Conservation (phyloP, 2,113 vertebrate genomes). For the Colinus virginianus region DNA sequence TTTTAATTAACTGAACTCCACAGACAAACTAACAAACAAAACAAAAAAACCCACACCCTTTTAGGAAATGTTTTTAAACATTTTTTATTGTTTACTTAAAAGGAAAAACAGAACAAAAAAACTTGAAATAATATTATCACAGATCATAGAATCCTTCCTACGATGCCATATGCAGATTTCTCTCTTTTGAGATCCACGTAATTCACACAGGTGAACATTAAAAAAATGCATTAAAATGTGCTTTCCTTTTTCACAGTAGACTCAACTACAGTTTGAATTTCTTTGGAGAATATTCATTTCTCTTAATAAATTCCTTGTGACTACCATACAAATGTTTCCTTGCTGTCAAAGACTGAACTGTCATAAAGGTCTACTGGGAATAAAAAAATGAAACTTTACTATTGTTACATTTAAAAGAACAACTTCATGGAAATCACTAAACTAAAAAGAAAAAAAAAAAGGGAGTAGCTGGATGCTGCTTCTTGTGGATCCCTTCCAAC, state of each 20-base stretch:
- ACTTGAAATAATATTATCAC: not conserved
- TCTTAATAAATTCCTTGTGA: not conserved
- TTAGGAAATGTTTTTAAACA: not conserved
- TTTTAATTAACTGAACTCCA: not conserved
- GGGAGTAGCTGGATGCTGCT: not conserved
- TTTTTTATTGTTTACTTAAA: not conserved
- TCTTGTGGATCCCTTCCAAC: not conserved
- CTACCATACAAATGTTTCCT: not conserved
- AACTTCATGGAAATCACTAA: not conserved
- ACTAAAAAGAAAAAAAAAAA: not conserved
- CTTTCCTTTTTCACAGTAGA: not conserved
- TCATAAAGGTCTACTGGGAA: not conserved
- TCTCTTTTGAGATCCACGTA: not conserved
- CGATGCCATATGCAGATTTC: not conserved
- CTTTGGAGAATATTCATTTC: not conserved
- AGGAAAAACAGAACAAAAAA: not conserved
- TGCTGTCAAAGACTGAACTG: not conserved
- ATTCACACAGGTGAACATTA: not conserved
- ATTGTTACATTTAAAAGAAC: not conserved
- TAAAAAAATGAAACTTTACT: not conserved
- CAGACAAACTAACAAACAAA: not conserved
- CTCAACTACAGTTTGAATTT: not conserved
- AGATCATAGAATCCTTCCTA: not conserved
- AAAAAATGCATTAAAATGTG: not conserved
- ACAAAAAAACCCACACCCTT: not conserved